Base-by-base conservation (phyloP, 1,140 invertebrate species). In the Heliconius himera region DNA sequence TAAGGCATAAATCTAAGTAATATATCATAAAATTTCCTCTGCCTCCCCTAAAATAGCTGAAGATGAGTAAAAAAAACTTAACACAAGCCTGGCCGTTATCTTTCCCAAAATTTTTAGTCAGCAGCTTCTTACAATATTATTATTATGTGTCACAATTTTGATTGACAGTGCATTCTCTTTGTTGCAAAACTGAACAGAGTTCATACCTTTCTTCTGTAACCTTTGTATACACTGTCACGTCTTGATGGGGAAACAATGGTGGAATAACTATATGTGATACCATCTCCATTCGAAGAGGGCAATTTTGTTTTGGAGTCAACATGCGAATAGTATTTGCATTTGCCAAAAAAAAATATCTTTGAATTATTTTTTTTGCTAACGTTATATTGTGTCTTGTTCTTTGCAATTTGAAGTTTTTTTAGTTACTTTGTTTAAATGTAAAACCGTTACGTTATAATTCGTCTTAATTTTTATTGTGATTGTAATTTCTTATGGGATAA, bases 161-260 rank as follows among this genome's bases (percentile, higher is more conserved):
- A 86, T 83, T 86, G 84, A 86, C 83, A 82, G 76, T 73, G 46
- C 71, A 38, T 78, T 73, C 74, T 73, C 26, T 80, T 78, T 82
- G 76, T 70, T 72, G 74, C 78, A 66, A 66, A 66, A 66, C 26
- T 66, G 60, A 66, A 66, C 79, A n/a, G 70, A 81, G 84, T 86
- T 86, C 84, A 86, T 81, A 83, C 81, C 78, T 84, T 84, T 77
- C 79, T 81, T 66, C 60, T 66, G n/a, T 76, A 79, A 60, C 77
- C 75, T 60, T 81, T 80, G 83, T 81, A n/a, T 81, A 79, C 54
- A 79, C 78, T 83, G 84, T 81, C 84, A 84, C 74, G 78, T 81
- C 81, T 78, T 82, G 81, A 85, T 76, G 70, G 6, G 78, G 78
- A 85, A 84, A 85, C 84, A 85, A 66, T 66, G 22, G 26, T 3